Evolutionary conservation across 1,140 invertebrate genomes (phyloP).

Genomic region (Camponotus vicinus): DNA sequence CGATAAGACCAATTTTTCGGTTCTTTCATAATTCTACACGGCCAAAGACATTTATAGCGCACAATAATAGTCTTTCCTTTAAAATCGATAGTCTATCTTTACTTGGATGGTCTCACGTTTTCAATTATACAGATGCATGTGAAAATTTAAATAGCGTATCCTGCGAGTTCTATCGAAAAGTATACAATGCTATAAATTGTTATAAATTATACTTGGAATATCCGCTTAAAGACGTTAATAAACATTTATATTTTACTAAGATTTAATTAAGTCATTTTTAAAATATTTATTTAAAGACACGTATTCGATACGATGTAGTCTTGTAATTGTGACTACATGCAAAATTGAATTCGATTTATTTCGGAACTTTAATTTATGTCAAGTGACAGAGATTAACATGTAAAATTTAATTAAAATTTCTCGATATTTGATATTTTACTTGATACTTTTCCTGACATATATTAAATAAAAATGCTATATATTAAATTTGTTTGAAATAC

Average conservation of each 20-base stretch:
- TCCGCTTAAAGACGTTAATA: not conserved
- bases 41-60: not conserved
- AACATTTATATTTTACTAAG: not conserved
- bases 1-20: conserved; percentile 48
- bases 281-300: not conserved
- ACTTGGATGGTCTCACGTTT: not conserved
- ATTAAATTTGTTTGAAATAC: no score
- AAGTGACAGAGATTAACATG: not conserved
- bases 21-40: not conserved
- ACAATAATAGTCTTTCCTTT: not conserved
- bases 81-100: not conserved
- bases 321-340: not conserved
- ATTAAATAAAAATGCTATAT: no score
- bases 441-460: not conserved
- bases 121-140: not conserved
- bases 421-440: not conserved
- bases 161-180: not conserved
- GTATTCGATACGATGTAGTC: not conserved
- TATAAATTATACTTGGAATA: not conserved
- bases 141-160: not conserved
- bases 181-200: not conserved
- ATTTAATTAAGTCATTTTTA: not conserved
- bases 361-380: not conserved
- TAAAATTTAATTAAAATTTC: not conserved
- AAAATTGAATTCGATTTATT: not conserved